These are phyloP conservation scores for Acanthacorydalis orientalis DNA, from an alignment of 2,888 invertebrate genomes.

Conservation along the genomic window DNA sequence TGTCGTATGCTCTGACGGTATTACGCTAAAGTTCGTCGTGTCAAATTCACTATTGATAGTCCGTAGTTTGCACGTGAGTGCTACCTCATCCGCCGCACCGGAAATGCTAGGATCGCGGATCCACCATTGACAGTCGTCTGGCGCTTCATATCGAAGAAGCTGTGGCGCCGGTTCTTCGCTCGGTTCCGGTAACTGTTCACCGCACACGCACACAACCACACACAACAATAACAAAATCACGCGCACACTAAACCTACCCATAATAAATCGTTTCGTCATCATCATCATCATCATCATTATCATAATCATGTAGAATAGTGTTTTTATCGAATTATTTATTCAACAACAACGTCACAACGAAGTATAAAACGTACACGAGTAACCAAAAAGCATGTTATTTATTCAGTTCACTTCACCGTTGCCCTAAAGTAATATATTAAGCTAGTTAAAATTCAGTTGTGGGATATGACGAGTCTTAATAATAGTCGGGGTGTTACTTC, in stretches of 20 bases:
- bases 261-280: background rate
- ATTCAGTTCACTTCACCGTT: background rate
- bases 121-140: slow-evolving; percentile 75
- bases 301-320: too few relatives aligned
- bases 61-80: slow-evolving; percentile 60
- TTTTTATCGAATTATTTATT: too few relatives aligned
- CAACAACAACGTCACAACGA: too few relatives aligned
- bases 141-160: slow-evolving; percentile 53
- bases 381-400: background rate
- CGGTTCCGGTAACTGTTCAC: background rate
- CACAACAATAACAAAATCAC: too few relatives aligned
- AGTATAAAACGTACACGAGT: background rate
- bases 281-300: too few relatives aligned
- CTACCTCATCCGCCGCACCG: slow-evolving; percentile 44
- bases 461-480: too few relatives aligned
- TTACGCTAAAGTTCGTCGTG: slow-evolving; percentile 75
- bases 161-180: slow-evolving; percentile 15
- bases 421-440: background rate
- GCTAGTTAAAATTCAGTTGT: too few relatives aligned
- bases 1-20: slow-evolving; percentile 68
- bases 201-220: background rate
- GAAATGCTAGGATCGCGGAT: slow-evolving; percentile 39
- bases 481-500: background rate
- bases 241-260: background rate
- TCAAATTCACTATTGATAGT: slow-evolving; percentile 78